Evolutionary conservation across 1,140 invertebrate species (phyloP).

Genomic region (Drosophila ananassae): DNA sequence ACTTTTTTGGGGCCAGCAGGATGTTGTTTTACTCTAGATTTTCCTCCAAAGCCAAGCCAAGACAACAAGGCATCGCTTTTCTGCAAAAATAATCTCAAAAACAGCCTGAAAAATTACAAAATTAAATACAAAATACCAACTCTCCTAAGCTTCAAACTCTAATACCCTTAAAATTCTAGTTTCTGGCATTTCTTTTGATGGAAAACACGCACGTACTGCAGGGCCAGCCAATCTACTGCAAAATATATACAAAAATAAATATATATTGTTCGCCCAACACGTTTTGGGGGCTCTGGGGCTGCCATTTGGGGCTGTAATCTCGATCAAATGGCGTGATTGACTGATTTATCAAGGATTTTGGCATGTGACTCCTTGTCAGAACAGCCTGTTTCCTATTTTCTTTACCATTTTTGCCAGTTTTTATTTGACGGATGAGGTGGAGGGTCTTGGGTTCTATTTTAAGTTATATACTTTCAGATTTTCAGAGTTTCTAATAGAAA

Average conservation of each 20-base stretch:
- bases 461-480: neutral
- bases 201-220: conserved; percentile 19
- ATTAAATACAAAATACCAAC: conserved; percentile 5
- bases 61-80: conserved; percentile 61
- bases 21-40: conserved; percentile 61
- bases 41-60: conserved; percentile 50
- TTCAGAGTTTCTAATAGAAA: neutral
- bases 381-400: conserved; percentile 26
- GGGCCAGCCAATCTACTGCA: conserved; percentile 13
- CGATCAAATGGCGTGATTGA: conserved; percentile 38
- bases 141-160: neutral
- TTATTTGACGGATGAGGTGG: neutral
- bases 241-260: conserved; percentile 14
- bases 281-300: conserved; percentile 4
- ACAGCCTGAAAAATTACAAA: neutral
- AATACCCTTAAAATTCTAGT: neutral
- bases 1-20: conserved; percentile 8
- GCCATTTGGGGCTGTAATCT: conserved; percentile 21
- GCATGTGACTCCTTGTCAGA: conserved; percentile 18
- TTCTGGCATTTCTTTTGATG: neutral
- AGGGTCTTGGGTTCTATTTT: too few species aligned
- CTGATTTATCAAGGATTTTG: conserved; percentile 41
- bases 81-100: conserved; percentile 8
- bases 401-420: neutral
- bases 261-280: neutral